Evolutionary conservation across 37 sponge, comb jelly and placozoan species (phyloP).

Genomic region (Chondrilla cf. caribensis): DNA sequence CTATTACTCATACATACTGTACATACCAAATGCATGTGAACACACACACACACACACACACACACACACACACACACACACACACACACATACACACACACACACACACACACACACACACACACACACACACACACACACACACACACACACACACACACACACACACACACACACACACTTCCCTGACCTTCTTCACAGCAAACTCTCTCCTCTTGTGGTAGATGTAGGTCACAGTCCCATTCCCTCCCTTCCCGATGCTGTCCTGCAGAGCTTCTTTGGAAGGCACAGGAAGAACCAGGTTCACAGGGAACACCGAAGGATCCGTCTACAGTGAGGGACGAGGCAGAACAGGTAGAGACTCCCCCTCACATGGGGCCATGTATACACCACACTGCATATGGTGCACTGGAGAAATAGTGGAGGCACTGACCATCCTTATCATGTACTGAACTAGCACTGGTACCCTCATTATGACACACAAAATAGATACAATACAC

Average conservation of each 20-base stretch:
- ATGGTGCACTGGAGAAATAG: too few species aligned
- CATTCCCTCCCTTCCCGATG: slow-evolving; percentile 23
- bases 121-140: not conserved
- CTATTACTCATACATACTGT: too few species aligned
- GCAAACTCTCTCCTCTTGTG: slow-evolving; percentile 11
- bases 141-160: slow-evolving; percentile 1
- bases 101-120: not conserved
- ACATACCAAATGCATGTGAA: too few species aligned
- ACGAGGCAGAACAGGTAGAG: not conserved
- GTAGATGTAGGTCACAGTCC: slow-evolving; percentile 5
- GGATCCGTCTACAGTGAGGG: not conserved
- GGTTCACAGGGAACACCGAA: not conserved
- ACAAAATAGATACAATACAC: too few species aligned
- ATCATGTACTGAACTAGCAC: too few species aligned
- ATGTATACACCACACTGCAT: too few species aligned
- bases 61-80: too few species aligned
- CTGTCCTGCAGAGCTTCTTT: not conserved
- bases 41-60: too few species aligned
- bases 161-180: slow-evolving; percentile 2
- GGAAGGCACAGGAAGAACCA: slow-evolving; percentile 7
- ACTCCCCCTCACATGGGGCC: not conserved
- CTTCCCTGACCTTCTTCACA: slow-evolving; percentile 18
- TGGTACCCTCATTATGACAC: too few species aligned
- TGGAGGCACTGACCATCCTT: too few species aligned
- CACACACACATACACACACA: not conserved